Evolutionary conservation across 2,113 vertebrate genomes (phyloP).

Genomic region (Oncorhynchus gorbuscha): DNA sequence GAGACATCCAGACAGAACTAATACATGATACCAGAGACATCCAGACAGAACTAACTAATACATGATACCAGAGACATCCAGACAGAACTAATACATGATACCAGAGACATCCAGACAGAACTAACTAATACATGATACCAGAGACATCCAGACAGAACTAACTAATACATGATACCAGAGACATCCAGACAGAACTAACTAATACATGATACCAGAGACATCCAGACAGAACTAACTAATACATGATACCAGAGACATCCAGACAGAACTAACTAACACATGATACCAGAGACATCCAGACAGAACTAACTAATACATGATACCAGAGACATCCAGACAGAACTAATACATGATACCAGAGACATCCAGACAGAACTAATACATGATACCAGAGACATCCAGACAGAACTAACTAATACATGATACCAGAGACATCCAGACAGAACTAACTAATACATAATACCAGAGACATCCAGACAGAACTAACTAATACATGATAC

Average conservation of each 20-base stretch:
- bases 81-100: not conserved
- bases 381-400: not conserved
- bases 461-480: too few relatives aligned
- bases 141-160: too few relatives aligned
- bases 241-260: not conserved
- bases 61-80: too few relatives aligned
- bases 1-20: too few relatives aligned
- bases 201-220: not conserved
- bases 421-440: not conserved
- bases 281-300: not conserved
- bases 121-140: not conserved
- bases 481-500: not conserved
- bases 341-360: not conserved
- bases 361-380: not conserved
- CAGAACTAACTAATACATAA: not conserved
- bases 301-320: not conserved
- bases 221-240: too few relatives aligned
- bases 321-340: not conserved
- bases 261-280: not conserved
- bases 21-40: too few relatives aligned
- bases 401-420: too few relatives aligned
- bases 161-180: not conserved
- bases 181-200: too few relatives aligned
- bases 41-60: too few relatives aligned
- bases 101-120: conserved; percentile 38